Conservation (phyloP, 2,113 vertebrate genomes). For the Thunnus thynnus region DNA sequence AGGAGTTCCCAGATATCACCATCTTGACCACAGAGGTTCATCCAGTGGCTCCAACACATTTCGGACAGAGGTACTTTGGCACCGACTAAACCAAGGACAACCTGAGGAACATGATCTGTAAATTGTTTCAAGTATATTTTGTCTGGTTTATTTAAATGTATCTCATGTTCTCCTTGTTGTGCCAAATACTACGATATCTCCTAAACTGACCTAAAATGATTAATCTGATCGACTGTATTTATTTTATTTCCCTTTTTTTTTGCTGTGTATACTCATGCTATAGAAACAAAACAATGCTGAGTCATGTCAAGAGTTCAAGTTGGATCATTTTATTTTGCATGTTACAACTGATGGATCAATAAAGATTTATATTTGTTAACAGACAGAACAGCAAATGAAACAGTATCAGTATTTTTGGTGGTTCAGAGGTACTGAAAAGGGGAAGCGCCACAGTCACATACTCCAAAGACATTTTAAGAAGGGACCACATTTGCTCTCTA, state of each 20-base stretch:
- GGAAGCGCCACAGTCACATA: slow-evolving; percentile 51
- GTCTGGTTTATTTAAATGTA: slow-evolving; percentile 45
- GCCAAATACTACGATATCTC: slow-evolving; percentile 58
- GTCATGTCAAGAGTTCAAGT: slow-evolving; percentile 44
- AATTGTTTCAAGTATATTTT: slow-evolving; percentile 45
- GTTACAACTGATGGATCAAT: slow-evolving; percentile 68
- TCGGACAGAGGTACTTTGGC: slow-evolving; percentile 98
- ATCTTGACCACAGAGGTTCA: slow-evolving; percentile 97
- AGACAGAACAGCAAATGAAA: slow-evolving; percentile 55
- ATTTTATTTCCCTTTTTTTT: slow-evolving; percentile 34
- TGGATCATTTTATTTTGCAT: slow-evolving; percentile 78
- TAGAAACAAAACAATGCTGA: slow-evolving; percentile 28
- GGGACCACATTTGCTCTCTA: slow-evolving; percentile 32
- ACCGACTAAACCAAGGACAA: slow-evolving; percentile 88
- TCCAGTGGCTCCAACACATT: slow-evolving; percentile 95
- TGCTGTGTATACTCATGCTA: slow-evolving; percentile 41
- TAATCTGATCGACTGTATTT: slow-evolving; percentile 47
- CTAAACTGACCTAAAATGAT: slow-evolving; percentile 19
- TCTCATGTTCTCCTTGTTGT: slow-evolving; percentile 65
- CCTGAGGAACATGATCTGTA: slow-evolving; percentile 53
- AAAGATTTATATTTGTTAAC: slow-evolving; percentile 80
- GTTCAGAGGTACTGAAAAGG: slow-evolving; percentile 29
- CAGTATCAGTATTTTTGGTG: slow-evolving; percentile 42
- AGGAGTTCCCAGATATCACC: slow-evolving; percentile 98
- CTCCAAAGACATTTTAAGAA: slow-evolving; percentile 51